Conservation (phyloP, 2,797 vertebrate genomes). For the Myoxocephalus aenaeus region DNA sequence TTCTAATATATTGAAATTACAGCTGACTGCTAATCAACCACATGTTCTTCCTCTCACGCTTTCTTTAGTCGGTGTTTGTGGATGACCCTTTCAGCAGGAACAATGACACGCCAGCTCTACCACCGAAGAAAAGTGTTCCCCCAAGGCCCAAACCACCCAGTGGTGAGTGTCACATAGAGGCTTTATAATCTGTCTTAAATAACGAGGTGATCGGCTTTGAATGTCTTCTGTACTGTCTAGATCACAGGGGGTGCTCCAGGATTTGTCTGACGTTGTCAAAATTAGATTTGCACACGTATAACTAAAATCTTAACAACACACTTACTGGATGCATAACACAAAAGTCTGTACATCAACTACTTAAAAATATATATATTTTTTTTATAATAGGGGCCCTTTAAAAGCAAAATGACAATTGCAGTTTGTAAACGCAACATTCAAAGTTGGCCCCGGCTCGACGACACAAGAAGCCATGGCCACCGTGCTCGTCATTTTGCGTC, state of each 20-base stretch:
- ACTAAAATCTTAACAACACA: neutral
- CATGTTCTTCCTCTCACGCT: neutral
- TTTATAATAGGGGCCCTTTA: too few relatives aligned
- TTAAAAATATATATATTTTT: too few relatives aligned
- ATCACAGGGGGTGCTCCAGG: neutral
- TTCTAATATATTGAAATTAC: neutral
- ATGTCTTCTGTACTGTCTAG: neutral
- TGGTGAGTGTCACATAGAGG: slow-evolving; percentile 84
- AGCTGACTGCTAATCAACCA: neutral
- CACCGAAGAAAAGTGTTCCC: slow-evolving; percentile 94
- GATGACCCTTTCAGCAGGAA: slow-evolving; percentile 95
- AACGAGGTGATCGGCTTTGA: neutral
- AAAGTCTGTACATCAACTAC: neutral
- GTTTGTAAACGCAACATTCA: too few relatives aligned
- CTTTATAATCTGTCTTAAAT: neutral
- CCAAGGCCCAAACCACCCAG: slow-evolving; percentile 95
- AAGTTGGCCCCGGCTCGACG: too few relatives aligned
- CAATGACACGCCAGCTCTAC: slow-evolving; percentile 93
- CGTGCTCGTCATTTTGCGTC: too few relatives aligned
- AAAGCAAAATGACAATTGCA: too few relatives aligned
- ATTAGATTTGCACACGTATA: neutral
- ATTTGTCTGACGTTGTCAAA: neutral
- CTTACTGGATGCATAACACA: neutral
- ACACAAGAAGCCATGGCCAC: too few relatives aligned
- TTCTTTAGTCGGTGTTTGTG: slow-evolving; percentile 84